A percentile compares a stretch with the other conserved stretches of the same genome.
phyloP scores from a whole-genome alignment of 2,113 vertebrate genomes.

The Petaurus breviceps region DNA sequence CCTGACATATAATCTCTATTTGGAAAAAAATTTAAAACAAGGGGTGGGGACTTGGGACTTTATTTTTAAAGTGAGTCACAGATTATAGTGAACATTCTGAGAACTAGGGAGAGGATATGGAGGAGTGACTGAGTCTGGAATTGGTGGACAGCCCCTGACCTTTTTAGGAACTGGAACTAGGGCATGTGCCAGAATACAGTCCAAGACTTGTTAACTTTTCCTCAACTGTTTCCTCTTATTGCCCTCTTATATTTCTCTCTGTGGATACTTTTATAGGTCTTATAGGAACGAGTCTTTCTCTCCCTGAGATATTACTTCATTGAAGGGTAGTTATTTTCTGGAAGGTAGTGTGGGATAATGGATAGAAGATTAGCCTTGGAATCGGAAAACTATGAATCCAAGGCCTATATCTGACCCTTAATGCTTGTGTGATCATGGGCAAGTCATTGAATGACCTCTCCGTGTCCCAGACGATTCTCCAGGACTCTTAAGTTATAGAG shows the following conservation, averaged over 20 bases:
- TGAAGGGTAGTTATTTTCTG: not conserved
- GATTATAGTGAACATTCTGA: not conserved
- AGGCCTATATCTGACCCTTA: not conserved
- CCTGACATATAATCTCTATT: not conserved
- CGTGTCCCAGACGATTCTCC: not conserved
- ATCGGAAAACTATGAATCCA: not conserved
- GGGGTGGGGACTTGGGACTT: not conserved
- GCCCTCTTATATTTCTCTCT: not conserved
- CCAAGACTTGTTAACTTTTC: not conserved
- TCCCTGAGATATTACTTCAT: not conserved
- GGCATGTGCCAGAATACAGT: not conserved
- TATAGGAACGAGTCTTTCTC: not conserved
- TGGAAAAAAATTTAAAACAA: not conserved
- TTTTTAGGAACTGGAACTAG: not conserved
- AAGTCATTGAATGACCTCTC: not conserved
- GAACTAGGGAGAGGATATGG: not conserved
- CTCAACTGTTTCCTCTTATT: not conserved
- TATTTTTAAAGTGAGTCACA: not conserved
- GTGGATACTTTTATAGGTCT: not conserved
- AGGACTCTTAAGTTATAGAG: not conserved
- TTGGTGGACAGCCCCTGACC: not conserved
- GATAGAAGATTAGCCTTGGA: not conserved
- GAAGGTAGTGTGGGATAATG: not conserved
- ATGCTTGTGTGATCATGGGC: not conserved
- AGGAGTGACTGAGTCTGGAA: not conserved